These are phyloP conservation scores for Ctena decussata DNA, from an alignment of 2,888 invertebrate genomes.

Conservation along the genomic window DNA sequence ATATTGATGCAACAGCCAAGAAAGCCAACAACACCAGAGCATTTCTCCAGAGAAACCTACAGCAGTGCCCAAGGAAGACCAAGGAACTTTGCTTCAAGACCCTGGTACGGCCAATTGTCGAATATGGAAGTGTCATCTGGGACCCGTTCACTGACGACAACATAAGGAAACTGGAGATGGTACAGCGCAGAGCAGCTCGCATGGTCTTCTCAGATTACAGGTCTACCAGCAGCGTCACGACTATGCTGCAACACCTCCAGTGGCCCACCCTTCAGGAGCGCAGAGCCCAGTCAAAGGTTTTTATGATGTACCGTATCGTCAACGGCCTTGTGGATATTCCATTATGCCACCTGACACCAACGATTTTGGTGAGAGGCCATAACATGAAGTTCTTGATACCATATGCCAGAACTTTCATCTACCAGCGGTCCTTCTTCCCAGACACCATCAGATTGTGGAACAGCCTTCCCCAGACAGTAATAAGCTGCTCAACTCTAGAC, in stretches of 20 bases:
- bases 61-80: constrained; percentile 26
- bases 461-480: constrained; percentile 12
- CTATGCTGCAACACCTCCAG: constrained; percentile 21
- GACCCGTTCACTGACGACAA: constrained; percentile 15
- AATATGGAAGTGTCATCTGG: constrained; percentile 22
- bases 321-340: constrained; percentile 24
- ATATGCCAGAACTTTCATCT: constrained; percentile 22
- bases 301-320: no score
- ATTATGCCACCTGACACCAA: constrained; percentile 14
- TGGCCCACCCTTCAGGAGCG: constrained; percentile 8
- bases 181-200: constrained; percentile 23
- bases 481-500: constrained; percentile 28
- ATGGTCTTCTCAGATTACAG: constrained; percentile 30
- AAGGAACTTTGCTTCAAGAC: constrained; percentile 34
- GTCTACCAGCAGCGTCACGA: constrained; percentile 17
- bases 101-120: constrained; percentile 21
- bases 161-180: constrained; percentile 27
- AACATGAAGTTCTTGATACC: constrained; percentile 14
- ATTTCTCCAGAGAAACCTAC: constrained; percentile 19
- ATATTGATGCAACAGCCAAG: background rate
- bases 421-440: constrained; percentile 25
- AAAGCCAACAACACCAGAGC: constrained; percentile 13
- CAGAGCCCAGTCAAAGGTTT: no score
- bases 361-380: constrained; percentile 15
- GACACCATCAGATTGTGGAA: constrained; percentile 26